Conservation (phyloP, 2,888 invertebrate genomes). For the Phortica okadai region DNA sequence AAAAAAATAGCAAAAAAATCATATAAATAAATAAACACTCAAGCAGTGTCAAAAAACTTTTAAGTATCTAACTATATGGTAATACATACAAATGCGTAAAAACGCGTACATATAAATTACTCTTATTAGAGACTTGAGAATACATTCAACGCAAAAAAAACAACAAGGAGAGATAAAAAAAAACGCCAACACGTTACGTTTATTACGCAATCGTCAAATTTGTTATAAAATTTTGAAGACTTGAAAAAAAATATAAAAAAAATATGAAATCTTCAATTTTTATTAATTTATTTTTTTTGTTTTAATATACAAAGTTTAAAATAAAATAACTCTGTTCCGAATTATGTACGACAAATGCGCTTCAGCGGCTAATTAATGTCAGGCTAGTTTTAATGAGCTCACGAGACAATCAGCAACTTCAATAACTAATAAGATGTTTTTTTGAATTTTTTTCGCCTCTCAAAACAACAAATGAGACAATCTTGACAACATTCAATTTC, state of each 20-base stretch:
- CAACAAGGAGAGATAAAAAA: not conserved
- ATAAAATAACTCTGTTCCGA: no score
- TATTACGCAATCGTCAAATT: conserved; percentile 61
- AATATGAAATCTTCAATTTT: not conserved
- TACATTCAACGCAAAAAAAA: conserved; percentile 30
- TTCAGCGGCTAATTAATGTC: no score
- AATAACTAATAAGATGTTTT: no score
- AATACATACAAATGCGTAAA: conserved; percentile 59
- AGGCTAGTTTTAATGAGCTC: no score
- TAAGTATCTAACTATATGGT: conserved; percentile 68
- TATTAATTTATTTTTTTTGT: no score
- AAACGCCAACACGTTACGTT: conserved; percentile 29
- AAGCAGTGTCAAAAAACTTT: conserved; percentile 63
- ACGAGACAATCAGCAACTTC: no score
- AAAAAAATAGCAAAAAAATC: not conserved
- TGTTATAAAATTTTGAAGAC: conserved; percentile 16
- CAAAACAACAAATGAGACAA: no score
- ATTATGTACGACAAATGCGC: no score
- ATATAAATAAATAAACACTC: conserved; percentile 38
- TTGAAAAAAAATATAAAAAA: no score
- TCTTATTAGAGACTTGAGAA: conserved; percentile 56
- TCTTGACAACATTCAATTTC: no score
- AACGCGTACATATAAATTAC: conserved; percentile 66
- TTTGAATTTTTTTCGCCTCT: no score
- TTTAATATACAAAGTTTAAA: no score